phyloP scores from a whole-genome alignment of 2,888 invertebrate genomes.

The Notodonta ziczac region DNA sequence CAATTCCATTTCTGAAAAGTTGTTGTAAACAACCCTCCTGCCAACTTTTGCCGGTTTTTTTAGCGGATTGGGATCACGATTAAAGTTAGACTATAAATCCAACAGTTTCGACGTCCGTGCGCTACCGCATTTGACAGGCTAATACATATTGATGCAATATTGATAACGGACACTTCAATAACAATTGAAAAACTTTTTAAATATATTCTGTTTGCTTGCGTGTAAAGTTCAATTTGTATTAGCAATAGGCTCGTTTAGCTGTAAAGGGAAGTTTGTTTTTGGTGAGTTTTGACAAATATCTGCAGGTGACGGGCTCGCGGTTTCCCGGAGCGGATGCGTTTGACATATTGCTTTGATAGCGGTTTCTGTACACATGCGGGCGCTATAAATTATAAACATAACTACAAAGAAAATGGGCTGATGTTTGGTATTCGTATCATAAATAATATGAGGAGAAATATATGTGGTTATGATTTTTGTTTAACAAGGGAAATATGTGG shows the following conservation, averaged over 20 bases:
- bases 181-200: slow-evolving; percentile 5
- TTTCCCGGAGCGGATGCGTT: slow-evolving; percentile 73
- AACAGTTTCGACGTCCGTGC: slow-evolving; percentile 56
- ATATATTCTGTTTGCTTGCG: neutral
- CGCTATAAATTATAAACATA: slow-evolving; percentile 66
- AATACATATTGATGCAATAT: slow-evolving; percentile 75
- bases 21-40: slow-evolving; percentile 11
- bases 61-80: slow-evolving; percentile 50
- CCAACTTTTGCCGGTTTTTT: slow-evolving; percentile 37
- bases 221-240: slow-evolving; percentile 45
- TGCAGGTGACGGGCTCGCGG: slow-evolving; percentile 78
- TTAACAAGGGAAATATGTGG: slow-evolving; percentile 1
- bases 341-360: slow-evolving; percentile 80
- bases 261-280: slow-evolving; percentile 49
- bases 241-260: slow-evolving; percentile 19
- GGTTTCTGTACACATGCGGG: slow-evolving; percentile 64
- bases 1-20: neutral
- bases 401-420: slow-evolving; percentile 35
- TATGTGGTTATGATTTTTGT: neutral
- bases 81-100: slow-evolving; percentile 74
- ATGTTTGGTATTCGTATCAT: slow-evolving; percentile 27
- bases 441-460: slow-evolving; percentile 17
- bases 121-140: slow-evolving; percentile 68
- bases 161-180: slow-evolving; percentile 42
- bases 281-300: slow-evolving; percentile 81